Evolutionary conservation across 2,888 invertebrate genomes (phyloP).

Genomic region (Augiades crinisus): DNA sequence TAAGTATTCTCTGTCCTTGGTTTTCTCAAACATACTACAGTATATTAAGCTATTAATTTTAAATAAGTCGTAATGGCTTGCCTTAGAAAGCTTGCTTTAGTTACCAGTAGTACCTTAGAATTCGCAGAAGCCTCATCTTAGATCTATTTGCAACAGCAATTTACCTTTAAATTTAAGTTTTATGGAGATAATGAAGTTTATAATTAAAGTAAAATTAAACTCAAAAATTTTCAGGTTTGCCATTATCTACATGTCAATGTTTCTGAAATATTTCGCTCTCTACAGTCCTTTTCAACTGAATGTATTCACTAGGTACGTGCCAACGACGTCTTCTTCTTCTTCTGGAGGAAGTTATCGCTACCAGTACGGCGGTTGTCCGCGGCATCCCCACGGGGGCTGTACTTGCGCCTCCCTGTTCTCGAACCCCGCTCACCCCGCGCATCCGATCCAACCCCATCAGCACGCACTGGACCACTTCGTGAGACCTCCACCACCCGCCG

Average conservation of each 20-base stretch:
- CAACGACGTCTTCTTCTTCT: conserved; percentile 70
- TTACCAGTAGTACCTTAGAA: conserved; percentile 12
- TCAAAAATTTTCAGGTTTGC: background rate
- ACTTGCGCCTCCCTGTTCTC: conserved; percentile 80
- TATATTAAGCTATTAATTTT: background rate
- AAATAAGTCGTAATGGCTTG: conserved; percentile 21
- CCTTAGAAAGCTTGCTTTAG: conserved; percentile 46
- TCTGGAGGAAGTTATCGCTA: conserved; percentile 72
- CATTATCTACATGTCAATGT: background rate
- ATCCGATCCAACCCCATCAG: conserved; percentile 77
- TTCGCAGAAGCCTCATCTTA: conserved; percentile 3
- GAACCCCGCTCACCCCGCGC: conserved; percentile 75
- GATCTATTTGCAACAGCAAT: no score
- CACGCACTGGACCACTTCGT: conserved; percentile 80
- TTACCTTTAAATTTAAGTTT: background rate
- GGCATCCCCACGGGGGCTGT: conserved; percentile 89
- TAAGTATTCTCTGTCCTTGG: conserved; percentile 2
- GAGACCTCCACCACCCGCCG: conserved; percentile 72
- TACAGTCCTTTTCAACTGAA: background rate
- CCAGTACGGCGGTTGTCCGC: conserved; percentile 84
- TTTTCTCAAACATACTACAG: background rate
- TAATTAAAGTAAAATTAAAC: no score
- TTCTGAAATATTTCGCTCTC: background rate
- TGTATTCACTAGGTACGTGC: conserved; percentile 79
- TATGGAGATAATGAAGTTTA: no score